Evolutionary conservation across 2,888 invertebrate genomes (phyloP).

Genomic region (Trachelus troglodyta): DNA sequence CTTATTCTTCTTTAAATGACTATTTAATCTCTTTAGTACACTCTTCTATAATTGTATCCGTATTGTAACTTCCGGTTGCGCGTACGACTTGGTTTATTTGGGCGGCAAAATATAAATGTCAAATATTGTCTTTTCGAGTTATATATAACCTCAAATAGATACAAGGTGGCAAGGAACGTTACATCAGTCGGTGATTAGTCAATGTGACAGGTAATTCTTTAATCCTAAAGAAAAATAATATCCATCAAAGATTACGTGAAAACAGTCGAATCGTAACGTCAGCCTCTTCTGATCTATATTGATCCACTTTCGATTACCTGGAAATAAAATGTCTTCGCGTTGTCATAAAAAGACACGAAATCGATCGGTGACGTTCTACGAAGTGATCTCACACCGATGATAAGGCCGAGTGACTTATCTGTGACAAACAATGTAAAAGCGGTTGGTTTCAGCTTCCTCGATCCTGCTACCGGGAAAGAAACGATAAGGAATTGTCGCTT

Average conservation of each 20-base stretch:
- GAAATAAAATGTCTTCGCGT: neutral
- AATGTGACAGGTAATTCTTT: neutral
- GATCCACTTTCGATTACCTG: neutral
- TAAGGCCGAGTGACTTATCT: neutral
- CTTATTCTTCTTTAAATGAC: neutral
- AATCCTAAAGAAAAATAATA: neutral
- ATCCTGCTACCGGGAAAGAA: neutral
- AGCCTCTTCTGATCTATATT: neutral
- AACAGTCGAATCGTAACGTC: neutral
- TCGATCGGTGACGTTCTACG: neutral
- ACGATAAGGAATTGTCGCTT: neutral
- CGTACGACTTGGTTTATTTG: neutral
- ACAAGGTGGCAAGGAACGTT: neutral
- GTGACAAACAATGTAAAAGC: neutral
- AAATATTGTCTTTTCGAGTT: neutral
- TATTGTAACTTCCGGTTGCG: neutral
- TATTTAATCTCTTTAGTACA: neutral
- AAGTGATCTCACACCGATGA: neutral
- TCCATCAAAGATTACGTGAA: neutral
- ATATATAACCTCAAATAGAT: neutral
- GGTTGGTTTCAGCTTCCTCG: neutral
- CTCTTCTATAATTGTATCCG: neutral
- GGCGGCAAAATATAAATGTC: neutral
- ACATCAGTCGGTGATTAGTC: neutral
- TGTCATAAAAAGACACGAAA: neutral